Conservation (phyloP, 2,888 invertebrate genomes). For the Chrysolina americana region DNA sequence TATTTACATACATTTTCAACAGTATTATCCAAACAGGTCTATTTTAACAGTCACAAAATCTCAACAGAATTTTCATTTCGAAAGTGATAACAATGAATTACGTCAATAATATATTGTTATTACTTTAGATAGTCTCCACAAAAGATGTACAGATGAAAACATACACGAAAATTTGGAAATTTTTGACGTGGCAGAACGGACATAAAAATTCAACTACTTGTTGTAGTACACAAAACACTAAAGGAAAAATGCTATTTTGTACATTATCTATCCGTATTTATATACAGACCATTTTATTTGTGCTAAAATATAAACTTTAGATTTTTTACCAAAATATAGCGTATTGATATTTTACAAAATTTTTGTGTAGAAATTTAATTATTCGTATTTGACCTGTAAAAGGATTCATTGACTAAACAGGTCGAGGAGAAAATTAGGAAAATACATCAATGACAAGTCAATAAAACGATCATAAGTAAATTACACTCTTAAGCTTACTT, state of each 20-base stretch:
- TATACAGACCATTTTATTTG: constrained; percentile 62
- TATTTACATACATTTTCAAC: constrained; percentile 65
- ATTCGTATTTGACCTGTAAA: constrained; percentile 65
- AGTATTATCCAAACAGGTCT: constrained; percentile 59
- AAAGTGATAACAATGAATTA: constrained; percentile 59
- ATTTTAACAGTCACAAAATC: constrained; percentile 61
- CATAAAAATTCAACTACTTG: constrained; percentile 41
- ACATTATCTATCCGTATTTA: constrained; percentile 60
- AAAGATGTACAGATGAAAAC: constrained; percentile 61
- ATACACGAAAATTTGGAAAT: constrained; percentile 42
- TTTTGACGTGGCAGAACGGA: constrained; percentile 46
- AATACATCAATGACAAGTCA: constrained; percentile 34
- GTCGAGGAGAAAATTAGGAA: constrained; percentile 59
- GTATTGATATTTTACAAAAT: constrained; percentile 63
- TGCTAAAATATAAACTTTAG: constrained; percentile 67
- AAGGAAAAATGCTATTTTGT: constrained; percentile 60
- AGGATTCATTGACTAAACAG: constrained; percentile 48
- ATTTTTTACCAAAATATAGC: constrained; percentile 67
- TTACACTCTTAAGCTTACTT: constrained; percentile 46
- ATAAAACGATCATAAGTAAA: constrained; percentile 42
- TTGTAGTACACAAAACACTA: constrained; percentile 51
- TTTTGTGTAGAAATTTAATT: constrained; percentile 63
- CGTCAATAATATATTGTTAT: constrained; percentile 50
- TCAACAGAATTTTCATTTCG: constrained; percentile 55
- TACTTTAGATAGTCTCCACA: constrained; percentile 50